These are phyloP conservation scores for Dryococelus australis DNA, from an alignment of 2,888 invertebrate species.

Conservation along the genomic window DNA sequence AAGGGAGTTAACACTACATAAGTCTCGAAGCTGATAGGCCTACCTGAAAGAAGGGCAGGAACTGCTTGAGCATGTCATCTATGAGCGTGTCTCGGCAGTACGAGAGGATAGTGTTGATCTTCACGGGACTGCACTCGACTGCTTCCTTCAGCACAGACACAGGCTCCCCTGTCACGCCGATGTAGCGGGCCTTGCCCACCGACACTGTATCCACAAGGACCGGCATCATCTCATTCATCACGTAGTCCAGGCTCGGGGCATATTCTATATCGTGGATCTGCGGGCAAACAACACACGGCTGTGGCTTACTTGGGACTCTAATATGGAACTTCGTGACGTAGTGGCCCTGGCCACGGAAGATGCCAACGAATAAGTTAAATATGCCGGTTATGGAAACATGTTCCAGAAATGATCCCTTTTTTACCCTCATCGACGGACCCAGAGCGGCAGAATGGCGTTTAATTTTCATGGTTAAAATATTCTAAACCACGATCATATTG, in stretches of 20 bases:
- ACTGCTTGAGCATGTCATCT: constrained; percentile 78
- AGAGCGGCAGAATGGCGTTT: too few species aligned
- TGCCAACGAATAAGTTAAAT: too few species aligned
- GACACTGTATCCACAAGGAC: constrained; percentile 76
- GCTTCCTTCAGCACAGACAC: constrained; percentile 77
- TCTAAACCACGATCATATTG: too few species aligned
- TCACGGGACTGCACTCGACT: constrained; percentile 67
- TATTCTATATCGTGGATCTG: constrained; percentile 95
- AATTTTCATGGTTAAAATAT: too few species aligned
- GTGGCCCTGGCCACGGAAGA: too few species aligned
- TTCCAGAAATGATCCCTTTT: too few species aligned
- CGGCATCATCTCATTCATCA: constrained; percentile 88
- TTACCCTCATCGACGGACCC: too few species aligned
- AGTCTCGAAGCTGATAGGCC: background rate
- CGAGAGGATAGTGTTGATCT: constrained; percentile 75
- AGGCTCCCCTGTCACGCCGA: constrained; percentile 90
- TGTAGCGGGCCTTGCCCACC: constrained; percentile 72
- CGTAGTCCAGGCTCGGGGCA: constrained; percentile 74
- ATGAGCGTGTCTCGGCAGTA: constrained; percentile 83
- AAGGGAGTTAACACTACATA: too few species aligned
- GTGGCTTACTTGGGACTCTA: too few species aligned
- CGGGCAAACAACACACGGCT: too few species aligned
- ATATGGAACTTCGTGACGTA: too few species aligned
- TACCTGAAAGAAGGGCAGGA: constrained; percentile 79
- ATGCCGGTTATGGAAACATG: too few species aligned